phyloP scores from a whole-genome alignment of 2,888 invertebrate genomes.

The Hofmannophila pseudospretella region DNA sequence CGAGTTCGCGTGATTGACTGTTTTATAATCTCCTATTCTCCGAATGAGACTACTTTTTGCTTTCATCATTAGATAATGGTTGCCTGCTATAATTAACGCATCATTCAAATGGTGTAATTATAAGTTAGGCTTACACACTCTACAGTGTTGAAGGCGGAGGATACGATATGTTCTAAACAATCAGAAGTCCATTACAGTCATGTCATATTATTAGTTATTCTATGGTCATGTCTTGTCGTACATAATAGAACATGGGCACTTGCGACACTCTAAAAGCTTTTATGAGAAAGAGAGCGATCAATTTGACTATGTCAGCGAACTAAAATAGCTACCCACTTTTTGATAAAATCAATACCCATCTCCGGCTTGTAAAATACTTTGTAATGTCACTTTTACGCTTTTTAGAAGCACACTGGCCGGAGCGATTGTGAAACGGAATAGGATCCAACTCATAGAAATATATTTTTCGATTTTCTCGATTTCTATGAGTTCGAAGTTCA shows the following conservation, averaged over 20 bases:
- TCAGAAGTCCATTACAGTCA: conserved; percentile 6
- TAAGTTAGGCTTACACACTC: neutral
- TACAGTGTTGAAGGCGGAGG: neutral
- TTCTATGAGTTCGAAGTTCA: no score
- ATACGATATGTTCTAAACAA: neutral
- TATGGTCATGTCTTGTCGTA: conserved; percentile 6
- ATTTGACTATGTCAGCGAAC: conserved; percentile 16
- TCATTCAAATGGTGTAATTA: conserved; percentile 1
- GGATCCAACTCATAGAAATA: no score
- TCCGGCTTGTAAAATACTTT: no score
- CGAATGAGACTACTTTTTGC: conserved; percentile 3
- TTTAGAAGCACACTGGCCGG: no score
- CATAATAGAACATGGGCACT: conserved; percentile 12
- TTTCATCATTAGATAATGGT: neutral
- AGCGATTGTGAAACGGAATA: no score
- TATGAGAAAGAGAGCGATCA: conserved; percentile 17
- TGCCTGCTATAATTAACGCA: neutral
- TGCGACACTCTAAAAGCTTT: conserved; percentile 25
- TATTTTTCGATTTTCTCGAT: no score
- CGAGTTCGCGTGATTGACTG: conserved; percentile 15
- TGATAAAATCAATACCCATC: no score
- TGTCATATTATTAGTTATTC: conserved; percentile 6
- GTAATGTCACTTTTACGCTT: no score
- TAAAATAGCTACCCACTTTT: conserved; percentile 11
- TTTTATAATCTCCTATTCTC: conserved; percentile 8